phyloP scores from a whole-genome alignment of 2,797 vertebrate genomes.

The Tauraco hartlaubi region DNA sequence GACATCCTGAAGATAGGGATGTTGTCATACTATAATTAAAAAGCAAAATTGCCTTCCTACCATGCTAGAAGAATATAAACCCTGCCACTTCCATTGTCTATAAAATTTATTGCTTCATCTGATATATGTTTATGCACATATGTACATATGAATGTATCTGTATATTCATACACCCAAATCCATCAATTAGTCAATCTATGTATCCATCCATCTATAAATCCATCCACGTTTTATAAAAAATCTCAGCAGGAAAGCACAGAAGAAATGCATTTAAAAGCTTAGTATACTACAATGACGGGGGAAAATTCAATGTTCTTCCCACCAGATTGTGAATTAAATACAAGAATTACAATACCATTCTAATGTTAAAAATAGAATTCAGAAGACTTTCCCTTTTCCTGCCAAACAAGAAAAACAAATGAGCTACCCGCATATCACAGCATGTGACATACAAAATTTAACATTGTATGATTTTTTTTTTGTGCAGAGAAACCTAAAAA shows the following conservation, averaged over 20 bases:
- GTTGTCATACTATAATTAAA: not conserved
- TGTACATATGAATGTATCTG: not conserved
- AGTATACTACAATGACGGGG: fast-evolving
- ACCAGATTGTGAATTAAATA: slow-evolving; percentile 15
- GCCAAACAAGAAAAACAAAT: slow-evolving; percentile 26
- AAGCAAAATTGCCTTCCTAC: not conserved
- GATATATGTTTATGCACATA: not conserved
- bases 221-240: not conserved
- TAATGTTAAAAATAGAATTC: slow-evolving; percentile 1
- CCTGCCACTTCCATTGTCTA: not conserved
- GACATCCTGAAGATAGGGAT: not conserved
- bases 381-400: not conserved
- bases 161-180: not conserved
- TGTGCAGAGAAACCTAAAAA: not conserved
- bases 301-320: not conserved
- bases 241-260: not conserved
- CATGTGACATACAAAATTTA: not conserved
- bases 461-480: not conserved
- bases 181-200: not conserved
- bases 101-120: not conserved
- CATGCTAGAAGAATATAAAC: not conserved
- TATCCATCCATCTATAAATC: not conserved
- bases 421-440: not conserved
- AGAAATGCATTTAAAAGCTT: not conserved
- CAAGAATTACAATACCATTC: not conserved